Evolutionary conservation across 1,140 invertebrate genomes (phyloP).

Genomic region (Cydia amplana): DNA sequence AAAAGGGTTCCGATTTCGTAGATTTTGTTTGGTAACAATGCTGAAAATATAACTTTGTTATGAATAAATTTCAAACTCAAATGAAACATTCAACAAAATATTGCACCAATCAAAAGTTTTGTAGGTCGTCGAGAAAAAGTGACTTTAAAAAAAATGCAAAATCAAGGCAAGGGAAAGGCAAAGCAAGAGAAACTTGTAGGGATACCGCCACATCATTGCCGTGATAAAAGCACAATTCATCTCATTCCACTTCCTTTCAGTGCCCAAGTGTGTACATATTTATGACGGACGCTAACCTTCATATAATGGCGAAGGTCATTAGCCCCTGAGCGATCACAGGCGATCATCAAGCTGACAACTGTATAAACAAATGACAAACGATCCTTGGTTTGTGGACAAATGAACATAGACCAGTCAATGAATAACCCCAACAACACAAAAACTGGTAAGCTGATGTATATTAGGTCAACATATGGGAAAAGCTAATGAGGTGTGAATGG

Average conservation of each 20-base stretch:
- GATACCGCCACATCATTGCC: no score
- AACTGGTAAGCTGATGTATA: no score
- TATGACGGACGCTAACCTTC: neutral
- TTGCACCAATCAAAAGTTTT: neutral
- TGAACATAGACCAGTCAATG: neutral
- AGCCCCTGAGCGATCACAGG: neutral
- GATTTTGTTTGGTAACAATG: no score
- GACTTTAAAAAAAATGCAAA: no score
- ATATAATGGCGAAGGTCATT: neutral
- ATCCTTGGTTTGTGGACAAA: constrained; percentile 1
- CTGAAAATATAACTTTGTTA: neutral
- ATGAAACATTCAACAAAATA: neutral
- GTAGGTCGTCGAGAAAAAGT: no score
- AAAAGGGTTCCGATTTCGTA: no score
- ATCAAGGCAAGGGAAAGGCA: no score
- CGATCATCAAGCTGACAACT: neutral
- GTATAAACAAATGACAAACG: constrained; percentile 12
- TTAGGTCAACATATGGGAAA: no score
- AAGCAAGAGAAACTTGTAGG: no score
- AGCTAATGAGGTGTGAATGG: no score
- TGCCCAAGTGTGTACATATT: neutral
- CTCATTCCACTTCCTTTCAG: no score
- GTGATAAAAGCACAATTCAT: no score
- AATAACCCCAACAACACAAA: neutral
- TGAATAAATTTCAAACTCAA: neutral